Evolutionary conservation across 2,113 vertebrate genomes (phyloP), one percentile per base, ranked within the genome.

Genomic region (Tupaia tana): DNA sequence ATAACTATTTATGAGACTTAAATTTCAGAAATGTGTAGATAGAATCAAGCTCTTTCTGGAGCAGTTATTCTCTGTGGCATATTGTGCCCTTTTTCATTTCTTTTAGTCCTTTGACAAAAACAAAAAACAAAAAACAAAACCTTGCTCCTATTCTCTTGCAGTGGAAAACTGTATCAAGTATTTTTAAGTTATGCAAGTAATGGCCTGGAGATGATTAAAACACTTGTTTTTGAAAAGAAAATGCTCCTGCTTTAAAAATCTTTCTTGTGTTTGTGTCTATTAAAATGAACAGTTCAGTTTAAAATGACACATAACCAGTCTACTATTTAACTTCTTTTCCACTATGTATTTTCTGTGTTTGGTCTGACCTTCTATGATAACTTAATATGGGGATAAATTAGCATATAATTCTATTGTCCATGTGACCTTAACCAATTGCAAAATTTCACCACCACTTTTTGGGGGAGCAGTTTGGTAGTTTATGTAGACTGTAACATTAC

Each of bases 351-450:
- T 93, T 82, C 86, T 84, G 4, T 89, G 77, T 91, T 96, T 91
- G 25, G 24, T 81, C 81, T 93, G 94, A 96, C 91, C 90, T 95
- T 94, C 63, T 88, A 67, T 95, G 89, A 97, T 95, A 97, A 92
- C 69, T 94, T 95, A 97, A 96, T 95, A 88, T 96, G 95, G 79
- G 74, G 95, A 96, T 96, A 97, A 96, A 97, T 97, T 73, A 97
- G 93, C 96, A 97, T 96, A 94, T 97, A 96, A 98, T 97, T 95
- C 93, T 95, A 90, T 97, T 97, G 97, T 96, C 95, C 94, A 59
- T 71, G 25, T 85, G 84, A 91, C 93, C 86, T 98, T 71, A 87
- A 43, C 80, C 79, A 73, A 31, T 94, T 90, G 58, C 19, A 71
- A 43, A 94, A 96, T 43, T 73, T 25, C 20, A 59, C 43, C 8